A percentile compares a stretch with the other conserved stretches of the same genome.
Evolutionary conservation across 2,888 invertebrate species (phyloP).

Genomic region (Myathropa florea): DNA sequence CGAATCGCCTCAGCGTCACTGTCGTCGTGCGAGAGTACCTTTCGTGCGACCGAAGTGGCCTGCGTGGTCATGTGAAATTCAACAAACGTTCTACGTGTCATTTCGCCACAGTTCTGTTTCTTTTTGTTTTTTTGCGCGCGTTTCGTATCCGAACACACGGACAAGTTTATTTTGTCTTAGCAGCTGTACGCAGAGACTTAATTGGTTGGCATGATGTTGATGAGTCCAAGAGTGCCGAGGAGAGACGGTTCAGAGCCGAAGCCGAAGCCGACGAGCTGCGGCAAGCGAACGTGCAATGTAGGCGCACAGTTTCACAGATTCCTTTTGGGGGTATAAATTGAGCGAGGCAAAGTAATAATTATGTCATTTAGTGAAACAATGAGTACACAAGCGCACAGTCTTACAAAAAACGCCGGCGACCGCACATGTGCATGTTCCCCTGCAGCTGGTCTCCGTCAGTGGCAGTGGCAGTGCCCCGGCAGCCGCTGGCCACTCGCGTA

Average conservation of each 20-base stretch:
- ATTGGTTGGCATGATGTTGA: conserved; percentile 70
- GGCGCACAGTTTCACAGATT: conserved; percentile 66
- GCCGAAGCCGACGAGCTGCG: not conserved
- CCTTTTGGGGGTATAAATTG: conserved; percentile 70
- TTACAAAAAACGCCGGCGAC: conserved; percentile 60
- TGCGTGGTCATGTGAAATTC: conserved; percentile 65
- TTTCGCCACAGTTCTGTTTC: conserved; percentile 17
- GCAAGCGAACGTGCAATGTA: conserved; percentile 44
- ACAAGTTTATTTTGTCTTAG: conserved; percentile 63
- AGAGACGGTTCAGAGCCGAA: too few relatives aligned
- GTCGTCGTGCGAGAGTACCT: not conserved
- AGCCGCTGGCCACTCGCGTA: conserved; percentile 29
- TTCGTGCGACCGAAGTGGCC: not conserved
- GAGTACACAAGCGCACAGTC: conserved; percentile 57
- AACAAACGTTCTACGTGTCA: conserved; percentile 69
- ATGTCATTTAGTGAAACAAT: conserved; percentile 70
- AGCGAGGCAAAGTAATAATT: conserved; percentile 70
- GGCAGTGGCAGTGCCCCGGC: conserved; percentile 16
- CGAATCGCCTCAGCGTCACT: not conserved
- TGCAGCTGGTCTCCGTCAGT: conserved; percentile 42
- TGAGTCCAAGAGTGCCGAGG: conserved; percentile 43
- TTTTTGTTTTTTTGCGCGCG: not conserved
- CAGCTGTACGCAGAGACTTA: conserved; percentile 62
- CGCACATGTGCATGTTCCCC: conserved; percentile 48
- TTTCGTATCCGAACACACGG: conserved; percentile 39